These are phyloP conservation scores for Vidua macroura DNA, from an alignment of 2,113 vertebrate species.

Conservation along the genomic window DNA sequence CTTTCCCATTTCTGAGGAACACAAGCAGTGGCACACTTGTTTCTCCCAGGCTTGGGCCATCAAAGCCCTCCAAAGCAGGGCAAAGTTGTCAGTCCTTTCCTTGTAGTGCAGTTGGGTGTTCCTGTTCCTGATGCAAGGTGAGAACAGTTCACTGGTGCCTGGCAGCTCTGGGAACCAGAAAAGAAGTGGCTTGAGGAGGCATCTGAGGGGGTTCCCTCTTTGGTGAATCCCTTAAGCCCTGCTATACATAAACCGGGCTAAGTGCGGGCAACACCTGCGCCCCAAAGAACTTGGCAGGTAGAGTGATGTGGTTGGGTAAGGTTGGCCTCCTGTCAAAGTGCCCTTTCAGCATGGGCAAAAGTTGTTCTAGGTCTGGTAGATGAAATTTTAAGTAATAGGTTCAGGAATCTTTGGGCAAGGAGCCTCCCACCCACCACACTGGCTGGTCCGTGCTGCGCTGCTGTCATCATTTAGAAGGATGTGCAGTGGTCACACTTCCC, in stretches of 20 bases:
- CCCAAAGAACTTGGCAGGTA: not conserved
- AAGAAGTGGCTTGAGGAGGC: not conserved
- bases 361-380: not conserved
- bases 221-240: not conserved
- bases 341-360: not conserved
- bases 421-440: fast-evolving
- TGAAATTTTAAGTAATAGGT: not conserved
- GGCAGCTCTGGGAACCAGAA: not conserved
- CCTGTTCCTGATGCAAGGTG: not conserved
- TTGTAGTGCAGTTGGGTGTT: not conserved
- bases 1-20: not conserved
- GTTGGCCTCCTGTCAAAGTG: not conserved
- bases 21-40: not conserved
- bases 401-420: not conserved
- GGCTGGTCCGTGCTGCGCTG: fast-evolving
- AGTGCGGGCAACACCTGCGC: fast-evolving
- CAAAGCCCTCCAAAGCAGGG: not conserved
- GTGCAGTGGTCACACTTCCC: not conserved
- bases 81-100: not conserved
- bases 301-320: fast-evolving
- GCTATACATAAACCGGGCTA: not conserved
- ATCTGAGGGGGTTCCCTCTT: not conserved
- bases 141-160: not conserved
- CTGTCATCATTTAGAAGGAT: not conserved
- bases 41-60: not conserved